Base-by-base conservation (phyloP, 2,113 vertebrate genomes). In the Oreamnos americanus region DNA sequence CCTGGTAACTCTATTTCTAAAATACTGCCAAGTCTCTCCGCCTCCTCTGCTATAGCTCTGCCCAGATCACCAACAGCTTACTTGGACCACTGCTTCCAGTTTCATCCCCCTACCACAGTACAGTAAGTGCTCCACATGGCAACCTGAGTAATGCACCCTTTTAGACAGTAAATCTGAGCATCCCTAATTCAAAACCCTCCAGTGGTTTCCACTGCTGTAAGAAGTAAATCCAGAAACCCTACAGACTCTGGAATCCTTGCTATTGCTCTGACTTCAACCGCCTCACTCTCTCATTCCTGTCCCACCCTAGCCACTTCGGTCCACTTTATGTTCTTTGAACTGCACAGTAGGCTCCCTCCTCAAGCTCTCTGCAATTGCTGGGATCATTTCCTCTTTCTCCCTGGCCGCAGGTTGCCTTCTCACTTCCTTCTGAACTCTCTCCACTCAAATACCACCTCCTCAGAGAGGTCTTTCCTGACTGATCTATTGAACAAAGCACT, bases 101-200 rank as follows among this genome's bases (percentile, higher is more conserved):
- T 9, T 15, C 30, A 39, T 19, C 67, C 36, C 23, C 33, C 55
- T 55, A 4, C 25, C 7, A 12, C 23, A 26, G 36, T 21, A 33
- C 9, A 11, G 30, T 26, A 11, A 30, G 10, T 6, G 28, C 33
- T 16, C 5, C 0, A 6, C 55, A 1, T 11, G 8, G 78, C 4
- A 19, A 30, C 45, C 14, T 2, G 12, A 81, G 58, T n/a, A 11
- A 17, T 3, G 0, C 2, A 8, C 43, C 2, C 16, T 74, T 91
- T 55, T 9, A 87, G 4, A 36, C 28, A n/a, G 74, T 23, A 47
- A 62, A 19, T 51, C n/a, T 28, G 33, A 53, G 60, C 45, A 53
- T 28, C 28, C 16, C 10, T 71, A 19, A 71, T 13, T n/a, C 36
- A 64, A 13, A 57, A 7, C 39, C 5, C 12, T 53, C 16, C 5